These are phyloP conservation scores for Kuschelorhynchus macadamiae DNA, from an alignment of 2,888 invertebrate genomes.

Conservation along the genomic window DNA sequence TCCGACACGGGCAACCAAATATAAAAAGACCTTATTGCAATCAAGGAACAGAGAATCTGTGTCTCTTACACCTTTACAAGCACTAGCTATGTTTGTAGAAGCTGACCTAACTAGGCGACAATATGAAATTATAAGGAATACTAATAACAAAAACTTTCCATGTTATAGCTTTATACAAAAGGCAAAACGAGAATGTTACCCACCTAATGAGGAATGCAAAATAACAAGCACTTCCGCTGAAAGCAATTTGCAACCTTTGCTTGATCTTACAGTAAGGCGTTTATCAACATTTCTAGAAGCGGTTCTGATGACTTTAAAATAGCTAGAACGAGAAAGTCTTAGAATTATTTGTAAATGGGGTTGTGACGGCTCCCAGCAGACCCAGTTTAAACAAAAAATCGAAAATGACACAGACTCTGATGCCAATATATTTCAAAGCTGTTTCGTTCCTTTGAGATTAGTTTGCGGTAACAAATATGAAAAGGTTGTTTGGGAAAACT, in stretches of 20 bases:
- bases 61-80: background rate
- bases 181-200: constrained; percentile 24
- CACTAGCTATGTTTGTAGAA: constrained; percentile 21
- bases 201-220: background rate
- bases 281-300: constrained; percentile 13
- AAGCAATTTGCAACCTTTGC: constrained; percentile 23
- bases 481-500: constrained; percentile 58
- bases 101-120: constrained; percentile 33
- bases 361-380: constrained; percentile 57
- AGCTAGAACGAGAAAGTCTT: constrained; percentile 38
- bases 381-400: constrained; percentile 57
- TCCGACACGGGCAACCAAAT: constrained; percentile 15
- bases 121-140: constrained; percentile 26
- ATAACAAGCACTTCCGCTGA: constrained; percentile 19
- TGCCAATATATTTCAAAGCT: constrained; percentile 59
- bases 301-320: constrained; percentile 17
- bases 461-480: too few relatives aligned
- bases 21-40: background rate
- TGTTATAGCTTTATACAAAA: constrained; percentile 23
- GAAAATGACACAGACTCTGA: constrained; percentile 51
- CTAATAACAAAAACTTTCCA: constrained; percentile 11
- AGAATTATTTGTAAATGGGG: constrained; percentile 52
- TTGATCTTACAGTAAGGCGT: constrained; percentile 17
- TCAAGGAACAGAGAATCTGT: background rate
- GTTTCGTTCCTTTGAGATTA: constrained; percentile 49